phyloP scores from a whole-genome alignment of 2,888 invertebrate species.

The Miltochrista miniata region DNA sequence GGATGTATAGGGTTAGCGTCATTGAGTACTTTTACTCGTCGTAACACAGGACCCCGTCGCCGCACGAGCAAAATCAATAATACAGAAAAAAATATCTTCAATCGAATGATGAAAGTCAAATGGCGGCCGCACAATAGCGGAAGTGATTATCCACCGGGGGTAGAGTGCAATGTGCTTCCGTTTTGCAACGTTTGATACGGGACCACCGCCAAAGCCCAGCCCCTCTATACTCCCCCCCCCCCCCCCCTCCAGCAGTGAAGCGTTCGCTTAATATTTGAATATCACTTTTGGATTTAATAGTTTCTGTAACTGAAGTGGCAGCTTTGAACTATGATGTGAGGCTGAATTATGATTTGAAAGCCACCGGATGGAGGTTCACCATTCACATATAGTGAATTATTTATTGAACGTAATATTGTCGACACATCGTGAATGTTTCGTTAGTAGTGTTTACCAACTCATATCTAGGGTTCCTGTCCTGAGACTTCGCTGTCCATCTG shows the following conservation, averaged over 20 bases:
- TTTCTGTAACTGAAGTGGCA: conserved; percentile 17
- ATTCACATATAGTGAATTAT: too few species aligned
- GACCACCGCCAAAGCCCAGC: conserved; percentile 2
- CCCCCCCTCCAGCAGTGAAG: neutral
- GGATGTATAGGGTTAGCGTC: too few species aligned
- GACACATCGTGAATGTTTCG: too few species aligned
- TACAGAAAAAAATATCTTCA: neutral
- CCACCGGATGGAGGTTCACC: too few species aligned
- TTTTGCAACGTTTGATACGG: conserved; percentile 27
- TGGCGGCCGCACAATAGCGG: conserved; percentile 40
- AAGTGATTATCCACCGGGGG: conserved; percentile 62
- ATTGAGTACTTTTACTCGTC: too few species aligned
- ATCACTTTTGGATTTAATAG: conserved; percentile 12
- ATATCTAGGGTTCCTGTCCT: too few species aligned
- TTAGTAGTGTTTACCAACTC: too few species aligned
- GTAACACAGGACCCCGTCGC: too few species aligned
- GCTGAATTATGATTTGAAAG: too few species aligned
- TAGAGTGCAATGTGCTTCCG: conserved; percentile 50
- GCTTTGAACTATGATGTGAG: neutral
- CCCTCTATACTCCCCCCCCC: neutral
- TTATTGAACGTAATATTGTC: too few species aligned
- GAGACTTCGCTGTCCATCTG: too few species aligned
- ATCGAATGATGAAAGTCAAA: conserved; percentile 22
- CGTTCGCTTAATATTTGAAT: conserved; percentile 14
- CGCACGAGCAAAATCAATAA: too few species aligned